These are phyloP conservation scores for Apostichopus californicus DNA, from an alignment of 35 echinoderm and acorn worm genomes.

Conservation along the genomic window DNA sequence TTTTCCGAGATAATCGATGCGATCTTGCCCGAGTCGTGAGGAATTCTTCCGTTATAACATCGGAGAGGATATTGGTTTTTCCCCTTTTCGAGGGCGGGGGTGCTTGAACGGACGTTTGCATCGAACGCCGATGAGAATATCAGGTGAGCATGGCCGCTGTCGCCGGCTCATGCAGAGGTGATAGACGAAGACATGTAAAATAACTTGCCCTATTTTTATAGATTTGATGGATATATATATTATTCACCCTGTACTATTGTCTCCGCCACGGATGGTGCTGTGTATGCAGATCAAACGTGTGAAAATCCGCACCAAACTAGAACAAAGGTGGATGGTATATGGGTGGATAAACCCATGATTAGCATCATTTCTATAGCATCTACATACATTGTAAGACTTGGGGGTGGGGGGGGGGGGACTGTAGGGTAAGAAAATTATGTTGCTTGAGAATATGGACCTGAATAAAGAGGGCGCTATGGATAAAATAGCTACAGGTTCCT, in stretches of 20 bases:
- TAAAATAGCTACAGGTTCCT: too few species aligned
- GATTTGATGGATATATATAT: neutral
- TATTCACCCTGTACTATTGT: neutral
- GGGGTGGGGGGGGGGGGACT: too few species aligned
- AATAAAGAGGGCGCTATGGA: too few species aligned
- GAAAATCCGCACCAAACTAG: too few species aligned
- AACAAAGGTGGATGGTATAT: too few species aligned
- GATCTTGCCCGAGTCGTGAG: neutral
- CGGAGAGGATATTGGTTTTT: neutral
- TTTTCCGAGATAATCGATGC: neutral
- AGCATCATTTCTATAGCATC: too few species aligned
- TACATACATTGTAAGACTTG: too few species aligned
- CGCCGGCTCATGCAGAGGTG: neutral
- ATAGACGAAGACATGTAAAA: neutral
- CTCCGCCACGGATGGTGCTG: neutral
- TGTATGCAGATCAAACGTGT: too few species aligned
- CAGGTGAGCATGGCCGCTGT: neutral
- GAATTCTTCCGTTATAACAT: neutral
- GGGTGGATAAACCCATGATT: too few species aligned
- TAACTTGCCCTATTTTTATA: neutral
- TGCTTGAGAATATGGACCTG: too few species aligned
- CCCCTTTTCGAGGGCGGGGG: neutral
- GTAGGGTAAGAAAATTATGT: too few species aligned
- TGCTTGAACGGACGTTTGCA: neutral
- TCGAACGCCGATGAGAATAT: neutral